These are phyloP conservation scores for Trogon surrucura DNA, from an alignment of 2,113 vertebrate genomes.

Conservation along the genomic window DNA sequence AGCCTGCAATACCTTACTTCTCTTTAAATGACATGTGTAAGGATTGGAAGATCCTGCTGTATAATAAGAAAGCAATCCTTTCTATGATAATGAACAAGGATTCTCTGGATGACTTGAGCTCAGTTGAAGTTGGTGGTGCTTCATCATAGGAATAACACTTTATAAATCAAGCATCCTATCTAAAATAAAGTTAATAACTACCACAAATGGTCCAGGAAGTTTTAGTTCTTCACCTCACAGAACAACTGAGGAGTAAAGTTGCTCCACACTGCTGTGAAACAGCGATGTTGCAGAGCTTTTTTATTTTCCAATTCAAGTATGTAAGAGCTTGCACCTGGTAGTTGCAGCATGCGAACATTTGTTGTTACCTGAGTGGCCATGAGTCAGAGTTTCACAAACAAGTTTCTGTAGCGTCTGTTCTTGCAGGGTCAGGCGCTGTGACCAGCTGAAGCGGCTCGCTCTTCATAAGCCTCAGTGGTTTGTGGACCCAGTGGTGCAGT, in stretches of 20 bases:
- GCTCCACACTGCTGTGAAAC: neutral
- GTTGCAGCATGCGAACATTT: rapidly evolving
- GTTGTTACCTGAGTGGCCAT: neutral
- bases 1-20: neutral
- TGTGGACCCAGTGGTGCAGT: neutral
- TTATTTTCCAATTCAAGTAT: neutral
- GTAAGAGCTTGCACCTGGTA: neutral
- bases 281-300: neutral
- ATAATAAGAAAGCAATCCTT: no score
- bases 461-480: neutral
- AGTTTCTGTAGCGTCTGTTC: neutral
- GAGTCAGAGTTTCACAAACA: neutral
- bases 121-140: neutral
- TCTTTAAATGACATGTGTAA: neutral
- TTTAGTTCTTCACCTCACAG: neutral
- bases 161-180: neutral
- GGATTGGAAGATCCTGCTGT: neutral
- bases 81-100: neutral
- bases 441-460: neutral
- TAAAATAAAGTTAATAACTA: neutral
- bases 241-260: neutral
- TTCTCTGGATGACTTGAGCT: neutral
- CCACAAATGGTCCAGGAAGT: neutral
- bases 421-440: neutral
- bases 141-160: neutral